These are phyloP conservation scores for Congeria kusceri DNA, from an alignment of 2,888 invertebrate species.

Conservation along the genomic window DNA sequence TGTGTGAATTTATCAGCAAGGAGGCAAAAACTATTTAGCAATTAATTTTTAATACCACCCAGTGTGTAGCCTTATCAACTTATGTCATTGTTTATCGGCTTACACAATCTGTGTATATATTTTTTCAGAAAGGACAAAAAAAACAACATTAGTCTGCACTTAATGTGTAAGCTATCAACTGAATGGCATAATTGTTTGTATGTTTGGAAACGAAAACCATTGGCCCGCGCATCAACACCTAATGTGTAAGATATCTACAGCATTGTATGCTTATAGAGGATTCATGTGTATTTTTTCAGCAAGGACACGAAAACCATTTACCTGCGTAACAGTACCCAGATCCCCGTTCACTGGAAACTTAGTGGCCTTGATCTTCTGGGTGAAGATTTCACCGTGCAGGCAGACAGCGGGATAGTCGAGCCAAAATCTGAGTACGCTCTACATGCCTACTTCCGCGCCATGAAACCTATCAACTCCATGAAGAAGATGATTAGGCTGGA, in stretches of 20 bases:
- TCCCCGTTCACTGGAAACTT: conserved; percentile 85
- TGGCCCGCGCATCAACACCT: conserved; percentile 84
- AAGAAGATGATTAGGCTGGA: conserved; percentile 84
- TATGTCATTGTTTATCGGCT: too few species aligned
- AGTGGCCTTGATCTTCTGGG: conserved; percentile 85
- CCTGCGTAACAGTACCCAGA: conserved; percentile 84
- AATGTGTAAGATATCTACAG: too few species aligned
- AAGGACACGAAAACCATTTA: conserved; percentile 85
- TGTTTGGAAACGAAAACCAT: conserved; percentile 85
- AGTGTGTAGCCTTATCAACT: too few species aligned
- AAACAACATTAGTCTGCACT: too few species aligned
- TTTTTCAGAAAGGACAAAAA: too few species aligned
- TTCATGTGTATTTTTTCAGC: conserved; percentile 66
- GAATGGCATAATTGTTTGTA: too few species aligned
- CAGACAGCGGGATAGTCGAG: conserved; percentile 84
- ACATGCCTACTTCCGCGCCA: conserved; percentile 85
- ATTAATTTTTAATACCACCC: too few species aligned
- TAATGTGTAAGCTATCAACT: too few species aligned
- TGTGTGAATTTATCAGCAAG: too few species aligned
- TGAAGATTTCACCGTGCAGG: conserved; percentile 85
- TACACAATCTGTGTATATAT: too few species aligned
- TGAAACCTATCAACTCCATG: conserved; percentile 83
- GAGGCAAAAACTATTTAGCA: too few species aligned
- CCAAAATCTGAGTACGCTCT: conserved; percentile 84
- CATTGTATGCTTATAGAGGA: too few species aligned